Evolutionary conservation across 2,888 invertebrate genomes (phyloP).

Genomic region (Acleris cristana): DNA sequence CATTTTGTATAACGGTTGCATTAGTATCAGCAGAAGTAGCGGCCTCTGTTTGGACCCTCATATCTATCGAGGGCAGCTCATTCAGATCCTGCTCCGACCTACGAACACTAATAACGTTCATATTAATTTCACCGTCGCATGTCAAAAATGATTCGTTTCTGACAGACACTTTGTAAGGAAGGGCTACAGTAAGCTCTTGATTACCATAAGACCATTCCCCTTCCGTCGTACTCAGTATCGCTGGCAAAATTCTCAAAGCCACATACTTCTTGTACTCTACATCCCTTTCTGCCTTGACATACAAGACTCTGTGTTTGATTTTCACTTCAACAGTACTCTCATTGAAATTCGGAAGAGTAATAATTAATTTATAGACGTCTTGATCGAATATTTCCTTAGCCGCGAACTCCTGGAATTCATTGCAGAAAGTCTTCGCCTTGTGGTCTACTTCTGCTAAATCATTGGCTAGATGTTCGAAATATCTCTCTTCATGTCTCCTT

Average conservation of each 20-base stretch:
- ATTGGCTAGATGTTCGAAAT: conserved; percentile 21
- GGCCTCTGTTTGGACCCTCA: conserved; percentile 1
- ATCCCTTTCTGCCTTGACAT: conserved; percentile 14
- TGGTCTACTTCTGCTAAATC: conserved; percentile 23
- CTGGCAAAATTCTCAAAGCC: conserved; percentile 20
- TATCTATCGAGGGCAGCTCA: conserved; percentile 11
- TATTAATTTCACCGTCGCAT: conserved; percentile 21
- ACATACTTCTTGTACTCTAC: conserved; percentile 11
- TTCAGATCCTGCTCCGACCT: background rate
- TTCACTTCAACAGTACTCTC: conserved; percentile 25
- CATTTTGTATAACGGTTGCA: conserved; percentile 7
- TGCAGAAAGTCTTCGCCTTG: conserved; percentile 22
- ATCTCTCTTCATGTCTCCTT: conserved; percentile 3
- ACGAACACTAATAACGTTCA: conserved; percentile 5
- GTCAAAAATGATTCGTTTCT: background rate
- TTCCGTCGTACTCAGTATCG: conserved; percentile 1
- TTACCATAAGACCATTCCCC: conserved; percentile 23
- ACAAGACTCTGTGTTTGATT: conserved; percentile 29
- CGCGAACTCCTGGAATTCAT: conserved; percentile 2
- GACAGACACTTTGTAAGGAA: conserved; percentile 15
- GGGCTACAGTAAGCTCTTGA: conserved; percentile 3
- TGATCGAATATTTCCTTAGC: conserved; percentile 20
- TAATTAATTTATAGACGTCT: conserved; percentile 16
- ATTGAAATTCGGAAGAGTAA: conserved; percentile 17
- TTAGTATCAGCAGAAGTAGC: background rate